phyloP scores from a whole-genome alignment of 1,140 invertebrate genomes.

The Pentalonia nigronervosa region DNA sequence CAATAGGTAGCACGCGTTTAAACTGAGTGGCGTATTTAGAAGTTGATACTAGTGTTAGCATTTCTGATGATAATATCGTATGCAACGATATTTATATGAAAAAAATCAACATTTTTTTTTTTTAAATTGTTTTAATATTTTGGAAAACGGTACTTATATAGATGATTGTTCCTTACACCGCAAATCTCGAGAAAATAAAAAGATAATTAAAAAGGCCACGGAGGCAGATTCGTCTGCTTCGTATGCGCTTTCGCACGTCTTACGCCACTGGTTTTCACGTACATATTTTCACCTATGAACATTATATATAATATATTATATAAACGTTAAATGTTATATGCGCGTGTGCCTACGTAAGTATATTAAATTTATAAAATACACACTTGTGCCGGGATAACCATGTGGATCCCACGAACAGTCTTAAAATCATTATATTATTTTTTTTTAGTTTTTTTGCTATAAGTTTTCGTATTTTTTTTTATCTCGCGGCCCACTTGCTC shows the following conservation, averaged over 20 bases:
- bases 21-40: not conserved
- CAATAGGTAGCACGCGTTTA: not conserved
- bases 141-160: not conserved
- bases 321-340: not conserved
- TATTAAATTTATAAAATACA: conserved; percentile 26
- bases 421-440: not conserved
- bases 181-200: not conserved
- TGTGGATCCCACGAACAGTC: conserved; percentile 41
- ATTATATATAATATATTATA: not conserved
- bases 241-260: not conserved
- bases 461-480: not conserved
- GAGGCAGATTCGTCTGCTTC: not conserved
- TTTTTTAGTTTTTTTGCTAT: not conserved
- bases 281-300: not conserved
- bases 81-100: not conserved
- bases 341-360: not conserved
- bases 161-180: not conserved
- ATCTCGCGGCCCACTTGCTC: not conserved
- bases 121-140: not conserved
- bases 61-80: not conserved
- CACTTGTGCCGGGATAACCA: conserved; percentile 21
- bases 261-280: not conserved
- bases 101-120: not conserved
- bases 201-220: not conserved
- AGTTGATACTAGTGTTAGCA: not conserved